phyloP scores from a whole-genome alignment of 2,797 vertebrate genomes.

The Thripadectes ignobilis region DNA sequence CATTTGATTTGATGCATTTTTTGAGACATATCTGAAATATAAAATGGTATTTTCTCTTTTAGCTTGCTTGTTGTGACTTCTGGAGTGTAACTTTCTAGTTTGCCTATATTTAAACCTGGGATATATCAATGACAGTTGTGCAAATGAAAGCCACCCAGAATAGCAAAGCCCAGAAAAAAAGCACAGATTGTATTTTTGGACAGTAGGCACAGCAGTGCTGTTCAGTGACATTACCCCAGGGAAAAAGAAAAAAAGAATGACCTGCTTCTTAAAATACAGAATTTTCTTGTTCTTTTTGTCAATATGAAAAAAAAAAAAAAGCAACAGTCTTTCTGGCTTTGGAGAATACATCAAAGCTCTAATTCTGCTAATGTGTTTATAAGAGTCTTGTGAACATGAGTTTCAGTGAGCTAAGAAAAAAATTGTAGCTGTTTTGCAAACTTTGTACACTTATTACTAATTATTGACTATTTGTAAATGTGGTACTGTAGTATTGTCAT shows the following conservation, averaged over 20 bases:
- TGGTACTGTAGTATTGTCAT: not conserved
- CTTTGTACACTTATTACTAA: not conserved
- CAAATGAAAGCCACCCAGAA: not conserved
- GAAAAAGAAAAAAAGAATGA: not conserved
- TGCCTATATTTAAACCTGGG: not conserved
- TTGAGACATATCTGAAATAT: not conserved
- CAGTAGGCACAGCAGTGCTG: not conserved
- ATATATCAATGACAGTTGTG: not conserved
- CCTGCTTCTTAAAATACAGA: not conserved
- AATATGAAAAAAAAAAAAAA: not conserved
- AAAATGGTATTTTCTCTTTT: not conserved
- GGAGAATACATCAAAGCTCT: not conserved
- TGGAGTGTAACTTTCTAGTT: not conserved
- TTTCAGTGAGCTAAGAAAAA: not conserved
- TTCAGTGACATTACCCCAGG: not conserved
- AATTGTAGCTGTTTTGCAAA: not conserved
- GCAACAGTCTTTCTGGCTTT: not conserved
- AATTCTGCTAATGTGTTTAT: not conserved
- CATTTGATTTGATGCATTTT: not conserved
- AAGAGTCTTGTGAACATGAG: not conserved
- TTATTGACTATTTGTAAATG: not conserved
- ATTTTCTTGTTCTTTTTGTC: not conserved
- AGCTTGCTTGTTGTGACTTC: not conserved
- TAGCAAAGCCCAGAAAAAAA: not conserved
- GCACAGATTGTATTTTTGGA: not conserved